Percentiles rank a stretch among this genome's conserved stretches.
phyloP scores from a whole-genome alignment of 2,113 vertebrate genomes.

The Labrus mixtus region DNA sequence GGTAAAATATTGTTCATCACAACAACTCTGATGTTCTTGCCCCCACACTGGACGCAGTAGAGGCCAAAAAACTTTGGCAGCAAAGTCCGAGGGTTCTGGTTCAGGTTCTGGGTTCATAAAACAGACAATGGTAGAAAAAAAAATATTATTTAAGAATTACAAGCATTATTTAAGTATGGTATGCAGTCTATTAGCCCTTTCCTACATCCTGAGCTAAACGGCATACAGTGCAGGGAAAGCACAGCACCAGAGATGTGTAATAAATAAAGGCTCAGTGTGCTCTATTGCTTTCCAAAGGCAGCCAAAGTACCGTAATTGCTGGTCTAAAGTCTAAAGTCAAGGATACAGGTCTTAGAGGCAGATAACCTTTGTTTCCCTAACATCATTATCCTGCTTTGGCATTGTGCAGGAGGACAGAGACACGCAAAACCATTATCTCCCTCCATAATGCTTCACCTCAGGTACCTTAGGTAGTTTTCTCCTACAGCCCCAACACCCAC shows the following conservation, averaged over 20 bases:
- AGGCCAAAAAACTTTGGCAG: slow-evolving; percentile 98
- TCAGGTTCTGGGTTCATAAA: slow-evolving; percentile 88
- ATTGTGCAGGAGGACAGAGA: neutral
- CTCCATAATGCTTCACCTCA: neutral
- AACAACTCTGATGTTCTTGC: slow-evolving; percentile 96
- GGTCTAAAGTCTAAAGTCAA: neutral
- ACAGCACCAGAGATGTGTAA: neutral
- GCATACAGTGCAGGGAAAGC: no score
- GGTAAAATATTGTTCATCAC: slow-evolving; percentile 99
- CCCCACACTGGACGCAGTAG: slow-evolving; percentile 96
- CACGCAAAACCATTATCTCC: neutral
- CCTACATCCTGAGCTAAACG: neutral
- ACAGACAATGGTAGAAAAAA: neutral
- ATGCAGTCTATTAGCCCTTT: neutral
- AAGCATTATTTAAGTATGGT: neutral
- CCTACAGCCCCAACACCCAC: no score
- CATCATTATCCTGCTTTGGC: neutral
- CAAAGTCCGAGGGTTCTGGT: slow-evolving; percentile 96
- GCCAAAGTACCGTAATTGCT: no score
- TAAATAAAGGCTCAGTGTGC: neutral
- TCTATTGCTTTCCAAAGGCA: neutral
- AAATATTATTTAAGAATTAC: neutral
- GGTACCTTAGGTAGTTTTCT: neutral
- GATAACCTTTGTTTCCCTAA: neutral
- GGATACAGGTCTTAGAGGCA: neutral